phyloP scores from a whole-genome alignment of 2,113 vertebrate species.

The Stegostoma tigrinum region DNA sequence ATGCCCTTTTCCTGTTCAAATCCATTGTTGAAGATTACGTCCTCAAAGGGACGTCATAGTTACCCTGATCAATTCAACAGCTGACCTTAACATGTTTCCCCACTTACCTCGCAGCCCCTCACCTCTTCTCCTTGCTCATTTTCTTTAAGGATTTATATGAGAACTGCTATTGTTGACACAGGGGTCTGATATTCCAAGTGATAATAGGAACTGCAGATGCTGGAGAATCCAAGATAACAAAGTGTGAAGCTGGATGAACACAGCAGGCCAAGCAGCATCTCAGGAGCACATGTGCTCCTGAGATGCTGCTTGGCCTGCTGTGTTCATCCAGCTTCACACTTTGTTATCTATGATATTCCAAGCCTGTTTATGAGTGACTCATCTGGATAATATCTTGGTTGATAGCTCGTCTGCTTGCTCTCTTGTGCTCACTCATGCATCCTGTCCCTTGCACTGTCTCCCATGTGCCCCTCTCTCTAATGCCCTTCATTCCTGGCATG shows the following conservation, averaged over 20 bases:
- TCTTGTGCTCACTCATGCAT: neutral
- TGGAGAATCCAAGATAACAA: no score
- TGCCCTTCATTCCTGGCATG: neutral
- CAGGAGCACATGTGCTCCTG: no score
- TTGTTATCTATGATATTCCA: neutral
- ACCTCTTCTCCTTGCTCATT: neutral
- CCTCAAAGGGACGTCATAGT: neutral
- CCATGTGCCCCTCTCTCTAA: neutral
- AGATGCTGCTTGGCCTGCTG: no score
- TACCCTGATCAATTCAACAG: neutral
- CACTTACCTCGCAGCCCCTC: neutral
- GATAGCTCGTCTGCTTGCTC: neutral
- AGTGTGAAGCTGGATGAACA: no score
- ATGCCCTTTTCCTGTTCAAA: neutral
- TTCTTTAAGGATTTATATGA: neutral
- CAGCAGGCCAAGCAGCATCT: no score
- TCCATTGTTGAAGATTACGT: neutral
- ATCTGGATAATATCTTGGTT: neutral
- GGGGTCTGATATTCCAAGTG: neutral
- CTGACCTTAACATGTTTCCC: neutral
- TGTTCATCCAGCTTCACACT: no score
- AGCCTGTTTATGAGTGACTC: neutral
- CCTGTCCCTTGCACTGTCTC: neutral
- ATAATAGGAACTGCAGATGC: no score
- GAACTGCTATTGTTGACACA: neutral